Evolutionary conservation across 2,113 vertebrate genomes (phyloP).

Genomic region (Uropsilus gracilis): DNA sequence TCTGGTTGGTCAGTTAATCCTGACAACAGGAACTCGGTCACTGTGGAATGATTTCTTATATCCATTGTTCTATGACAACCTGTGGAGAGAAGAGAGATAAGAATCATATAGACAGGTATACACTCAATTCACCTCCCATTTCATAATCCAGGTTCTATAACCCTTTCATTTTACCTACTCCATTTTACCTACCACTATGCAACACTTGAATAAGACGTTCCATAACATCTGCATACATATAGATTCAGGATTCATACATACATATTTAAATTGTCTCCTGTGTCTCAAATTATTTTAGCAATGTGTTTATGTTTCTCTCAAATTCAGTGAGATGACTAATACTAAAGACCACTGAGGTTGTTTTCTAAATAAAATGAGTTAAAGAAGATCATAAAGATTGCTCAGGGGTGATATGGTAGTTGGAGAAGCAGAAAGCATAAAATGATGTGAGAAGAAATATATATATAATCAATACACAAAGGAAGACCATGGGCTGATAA

Average conservation of each 20-base stretch:
- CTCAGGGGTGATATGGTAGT: no score
- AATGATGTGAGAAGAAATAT: no score
- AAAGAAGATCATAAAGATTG: background rate
- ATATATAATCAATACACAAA: no score
- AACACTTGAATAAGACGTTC: background rate
- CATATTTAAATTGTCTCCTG: background rate
- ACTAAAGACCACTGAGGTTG: background rate
- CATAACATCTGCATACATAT: background rate
- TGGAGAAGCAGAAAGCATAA: no score
- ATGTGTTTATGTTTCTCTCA: background rate
- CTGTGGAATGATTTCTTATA: slow-evolving; percentile 55
- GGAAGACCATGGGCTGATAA: background rate
- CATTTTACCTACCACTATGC: no score
- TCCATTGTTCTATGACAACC: slow-evolving; percentile 41
- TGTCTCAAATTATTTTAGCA: background rate
- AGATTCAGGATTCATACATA: background rate
- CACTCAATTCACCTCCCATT: background rate
- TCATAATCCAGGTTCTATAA: no score
- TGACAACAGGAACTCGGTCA: no score
- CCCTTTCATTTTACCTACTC: no score
- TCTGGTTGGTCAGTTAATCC: no score
- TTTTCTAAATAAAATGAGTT: background rate
- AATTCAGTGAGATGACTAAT: background rate
- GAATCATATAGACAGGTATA: background rate
- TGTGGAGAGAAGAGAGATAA: background rate